phyloP scores from a whole-genome alignment of 2,888 invertebrate genomes.

The Macaria liturata region DNA sequence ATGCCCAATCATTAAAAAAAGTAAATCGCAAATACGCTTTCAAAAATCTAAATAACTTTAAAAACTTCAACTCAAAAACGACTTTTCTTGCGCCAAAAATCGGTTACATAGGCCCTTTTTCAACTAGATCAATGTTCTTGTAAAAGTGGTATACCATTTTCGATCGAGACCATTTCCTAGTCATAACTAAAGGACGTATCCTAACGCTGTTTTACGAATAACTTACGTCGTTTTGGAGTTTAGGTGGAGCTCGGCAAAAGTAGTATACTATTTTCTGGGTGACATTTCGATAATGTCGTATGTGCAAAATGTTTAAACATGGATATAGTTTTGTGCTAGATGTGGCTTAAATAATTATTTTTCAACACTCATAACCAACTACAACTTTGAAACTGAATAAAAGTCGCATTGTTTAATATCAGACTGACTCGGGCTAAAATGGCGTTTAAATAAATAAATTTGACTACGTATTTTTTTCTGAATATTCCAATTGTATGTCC shows the following conservation, averaged over 20 bases:
- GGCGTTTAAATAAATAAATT: too few species aligned
- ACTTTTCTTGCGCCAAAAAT: constrained; percentile 24
- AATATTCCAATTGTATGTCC: too few species aligned
- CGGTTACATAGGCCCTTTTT: constrained; percentile 44
- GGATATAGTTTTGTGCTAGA: too few species aligned
- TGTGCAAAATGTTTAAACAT: constrained; percentile 21
- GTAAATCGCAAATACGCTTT: constrained; percentile 44
- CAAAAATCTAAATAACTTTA: constrained; percentile 38
- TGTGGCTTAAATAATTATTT: too few species aligned
- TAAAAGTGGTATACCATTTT: constrained; percentile 71
- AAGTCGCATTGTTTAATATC: too few species aligned
- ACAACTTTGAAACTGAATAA: too few species aligned
- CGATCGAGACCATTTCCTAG: constrained; percentile 50
- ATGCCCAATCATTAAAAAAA: constrained; percentile 22
- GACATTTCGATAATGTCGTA: constrained; percentile 45
- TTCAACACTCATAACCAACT: too few species aligned
- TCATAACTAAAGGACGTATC: constrained; percentile 47
- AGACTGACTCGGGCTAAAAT: too few species aligned
- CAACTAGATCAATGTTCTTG: constrained; percentile 15
- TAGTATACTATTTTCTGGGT: constrained; percentile 64
- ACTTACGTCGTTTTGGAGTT: constrained; percentile 47
- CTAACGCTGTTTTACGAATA: constrained; percentile 34
- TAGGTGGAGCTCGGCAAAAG: constrained; percentile 48
- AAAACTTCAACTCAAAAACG: constrained; percentile 27
- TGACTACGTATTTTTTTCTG: too few species aligned